Percentiles rank a stretch among this genome's conserved stretches.
Conservation (phyloP, 2,888 invertebrate genomes). For the Eupithecia exiguata region DNA sequence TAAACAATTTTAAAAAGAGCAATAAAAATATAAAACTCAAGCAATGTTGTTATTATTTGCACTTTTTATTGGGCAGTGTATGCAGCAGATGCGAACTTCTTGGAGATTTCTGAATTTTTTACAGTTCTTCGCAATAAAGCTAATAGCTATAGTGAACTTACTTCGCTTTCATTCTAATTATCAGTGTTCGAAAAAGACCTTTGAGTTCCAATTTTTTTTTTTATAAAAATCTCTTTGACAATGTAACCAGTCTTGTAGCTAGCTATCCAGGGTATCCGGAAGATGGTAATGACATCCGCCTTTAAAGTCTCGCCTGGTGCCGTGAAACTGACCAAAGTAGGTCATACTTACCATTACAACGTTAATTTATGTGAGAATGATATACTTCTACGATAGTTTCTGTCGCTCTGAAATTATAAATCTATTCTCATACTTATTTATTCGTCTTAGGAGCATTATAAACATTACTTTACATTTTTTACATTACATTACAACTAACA, state of each 20-base stretch:
- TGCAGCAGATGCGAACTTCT: not conserved
- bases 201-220: too few species aligned
- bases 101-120: not conserved
- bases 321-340: not conserved
- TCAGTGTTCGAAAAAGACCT: not conserved
- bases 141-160: not conserved
- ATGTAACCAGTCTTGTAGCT: not conserved
- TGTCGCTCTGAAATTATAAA: not conserved
- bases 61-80: not conserved
- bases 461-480: too few species aligned
- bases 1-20: not conserved
- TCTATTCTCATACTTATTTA: too few species aligned
- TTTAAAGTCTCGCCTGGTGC: not conserved
- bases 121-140: not conserved
- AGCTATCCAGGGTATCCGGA: not conserved
- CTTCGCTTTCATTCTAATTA: not conserved
- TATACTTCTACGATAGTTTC: not conserved
- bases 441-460: too few species aligned
- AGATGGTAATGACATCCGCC: conserved; percentile 2
- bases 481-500: too few species aligned
- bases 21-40: not conserved
- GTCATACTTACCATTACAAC: not conserved
- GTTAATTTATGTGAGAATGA: not conserved
- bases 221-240: conserved; percentile 5
- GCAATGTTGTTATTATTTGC: not conserved